Evolutionary conservation across 1,140 invertebrate species (phyloP).

Genomic region (Brachystomella parvula): DNA sequence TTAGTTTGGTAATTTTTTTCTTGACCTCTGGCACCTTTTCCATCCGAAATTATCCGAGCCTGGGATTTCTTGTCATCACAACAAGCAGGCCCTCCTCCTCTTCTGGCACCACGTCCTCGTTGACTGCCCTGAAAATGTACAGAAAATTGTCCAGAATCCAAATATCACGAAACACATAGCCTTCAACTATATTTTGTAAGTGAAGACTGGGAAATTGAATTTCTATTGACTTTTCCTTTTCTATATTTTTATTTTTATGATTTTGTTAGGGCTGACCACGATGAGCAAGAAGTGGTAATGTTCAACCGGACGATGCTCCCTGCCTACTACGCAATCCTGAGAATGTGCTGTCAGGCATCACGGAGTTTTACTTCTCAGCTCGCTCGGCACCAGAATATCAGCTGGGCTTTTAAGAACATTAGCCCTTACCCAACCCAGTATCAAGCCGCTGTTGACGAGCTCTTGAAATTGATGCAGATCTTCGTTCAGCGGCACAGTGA

Average conservation of each 20-base stretch:
- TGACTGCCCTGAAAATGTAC: constrained; percentile 86
- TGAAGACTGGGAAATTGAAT: not conserved
- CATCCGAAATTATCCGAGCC: constrained; percentile 92
- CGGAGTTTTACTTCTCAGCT: constrained; percentile 72
- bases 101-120: constrained; percentile 88
- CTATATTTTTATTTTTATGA: not conserved
- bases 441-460: constrained; percentile 76
- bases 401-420: constrained; percentile 94
- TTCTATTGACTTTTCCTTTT: not conserved
- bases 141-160: constrained; percentile 72
- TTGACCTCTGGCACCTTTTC: constrained; percentile 85
- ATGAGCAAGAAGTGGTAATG: constrained; percentile 86
- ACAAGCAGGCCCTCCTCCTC: constrained; percentile 82
- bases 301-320: constrained; percentile 89
- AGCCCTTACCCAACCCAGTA: constrained; percentile 89
- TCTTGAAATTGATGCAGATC: constrained; percentile 79
- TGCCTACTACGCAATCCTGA: constrained; percentile 83
- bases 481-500: constrained; percentile 68
- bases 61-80: constrained; percentile 85
- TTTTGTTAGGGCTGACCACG: constrained; percentile 72
- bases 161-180: constrained; percentile 85
- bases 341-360: constrained; percentile 81
- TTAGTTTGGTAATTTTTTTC: constrained; percentile 77
- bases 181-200: constrained; percentile 93
- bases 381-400: constrained; percentile 85